Conservation (phyloP, 2,113 vertebrate species). For the Onychorhynchus coronatus region DNA sequence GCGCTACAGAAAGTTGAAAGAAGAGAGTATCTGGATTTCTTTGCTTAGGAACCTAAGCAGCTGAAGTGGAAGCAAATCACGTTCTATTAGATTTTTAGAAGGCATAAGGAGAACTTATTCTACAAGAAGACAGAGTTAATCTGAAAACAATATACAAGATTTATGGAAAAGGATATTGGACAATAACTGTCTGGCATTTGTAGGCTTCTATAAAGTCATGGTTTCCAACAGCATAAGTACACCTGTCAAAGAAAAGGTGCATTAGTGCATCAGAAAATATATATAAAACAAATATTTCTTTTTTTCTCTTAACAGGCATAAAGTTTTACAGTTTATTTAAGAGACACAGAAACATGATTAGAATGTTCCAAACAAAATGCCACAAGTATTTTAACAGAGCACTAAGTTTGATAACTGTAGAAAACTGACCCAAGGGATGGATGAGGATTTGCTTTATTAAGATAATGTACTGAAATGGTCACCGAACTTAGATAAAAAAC, state of each 20-base stretch:
- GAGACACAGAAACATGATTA: not conserved
- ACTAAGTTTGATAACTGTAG: not conserved
- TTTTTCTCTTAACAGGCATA: not conserved
- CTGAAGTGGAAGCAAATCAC: not conserved
- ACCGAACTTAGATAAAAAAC: not conserved
- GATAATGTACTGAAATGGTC: not conserved
- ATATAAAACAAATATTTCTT: not conserved
- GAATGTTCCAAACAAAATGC: not conserved
- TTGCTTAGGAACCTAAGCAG: not conserved
- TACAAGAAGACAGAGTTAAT: not conserved
- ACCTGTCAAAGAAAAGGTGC: conserved; percentile 75
- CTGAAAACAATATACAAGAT: not conserved
- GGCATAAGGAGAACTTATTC: not conserved
- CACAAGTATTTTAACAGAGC: not conserved
- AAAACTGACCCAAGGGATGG: not conserved
- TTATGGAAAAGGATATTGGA: conserved; percentile 92
- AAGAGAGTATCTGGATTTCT: not conserved
- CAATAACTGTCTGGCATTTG: conserved; percentile 93
- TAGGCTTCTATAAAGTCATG: conserved; percentile 97
- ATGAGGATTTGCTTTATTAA: not conserved
- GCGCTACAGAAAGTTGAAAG: not conserved
- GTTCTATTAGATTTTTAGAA: not conserved
- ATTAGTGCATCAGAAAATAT: not conserved
- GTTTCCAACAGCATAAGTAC: conserved; percentile 89
- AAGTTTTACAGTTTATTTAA: not conserved